These are phyloP conservation scores for Myrmecobius fasciatus DNA, from an alignment of 2,113 vertebrate species.

Conservation along the genomic window DNA sequence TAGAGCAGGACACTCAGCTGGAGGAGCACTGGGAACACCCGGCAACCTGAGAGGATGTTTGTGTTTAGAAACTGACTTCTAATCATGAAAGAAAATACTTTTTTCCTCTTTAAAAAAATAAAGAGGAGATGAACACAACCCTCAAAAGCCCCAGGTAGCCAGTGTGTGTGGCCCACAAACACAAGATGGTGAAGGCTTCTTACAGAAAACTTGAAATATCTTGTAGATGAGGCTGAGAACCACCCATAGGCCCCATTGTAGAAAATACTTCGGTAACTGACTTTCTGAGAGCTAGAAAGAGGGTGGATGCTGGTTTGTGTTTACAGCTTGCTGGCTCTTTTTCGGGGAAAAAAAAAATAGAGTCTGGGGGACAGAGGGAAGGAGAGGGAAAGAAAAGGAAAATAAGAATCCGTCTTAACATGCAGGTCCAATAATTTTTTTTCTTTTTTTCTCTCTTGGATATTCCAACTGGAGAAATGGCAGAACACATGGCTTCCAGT, in stretches of 20 bases:
- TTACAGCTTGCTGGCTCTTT: conserved; percentile 71
- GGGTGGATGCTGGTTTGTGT: conserved; percentile 61
- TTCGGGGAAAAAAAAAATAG: conserved; percentile 23
- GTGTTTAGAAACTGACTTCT: not conserved
- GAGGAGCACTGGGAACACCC: not conserved
- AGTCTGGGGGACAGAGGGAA: not conserved
- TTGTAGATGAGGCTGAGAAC: not conserved
- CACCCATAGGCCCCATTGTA: conserved; percentile 25
- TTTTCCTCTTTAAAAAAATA: not conserved
- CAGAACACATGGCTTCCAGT: conserved; percentile 67
- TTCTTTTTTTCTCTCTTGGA: conserved; percentile 54
- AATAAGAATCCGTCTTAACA: conserved; percentile 65
- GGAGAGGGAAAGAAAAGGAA: not conserved
- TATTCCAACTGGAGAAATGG: conserved; percentile 69
- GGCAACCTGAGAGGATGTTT: not conserved
- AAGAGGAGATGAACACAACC: conserved; percentile 17
- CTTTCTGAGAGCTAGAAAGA: not conserved
- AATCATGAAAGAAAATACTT: not conserved
- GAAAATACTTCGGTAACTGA: not conserved
- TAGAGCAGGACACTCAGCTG: not conserved
- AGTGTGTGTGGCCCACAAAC: not conserved
- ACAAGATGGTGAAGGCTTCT: not conserved
- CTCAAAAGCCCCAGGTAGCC: conserved; percentile 28
- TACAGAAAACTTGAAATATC: not conserved
- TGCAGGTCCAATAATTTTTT: conserved; percentile 72